phyloP scores from a whole-genome alignment of 2,797 vertebrate genomes.

The Remorina albescens region DNA sequence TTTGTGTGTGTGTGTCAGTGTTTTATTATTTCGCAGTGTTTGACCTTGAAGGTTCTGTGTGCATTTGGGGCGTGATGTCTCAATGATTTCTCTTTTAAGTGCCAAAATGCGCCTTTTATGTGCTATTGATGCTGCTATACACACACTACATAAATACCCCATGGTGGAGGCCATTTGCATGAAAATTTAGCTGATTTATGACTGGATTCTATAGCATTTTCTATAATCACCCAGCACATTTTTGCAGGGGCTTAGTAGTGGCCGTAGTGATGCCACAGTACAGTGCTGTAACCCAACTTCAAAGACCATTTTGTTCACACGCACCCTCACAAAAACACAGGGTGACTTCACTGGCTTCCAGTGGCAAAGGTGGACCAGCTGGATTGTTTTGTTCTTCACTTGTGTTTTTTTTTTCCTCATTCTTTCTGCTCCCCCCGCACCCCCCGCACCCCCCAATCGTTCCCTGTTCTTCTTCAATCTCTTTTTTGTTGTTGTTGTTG shows the following conservation, averaged over 20 bases:
- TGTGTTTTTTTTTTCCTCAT: slow-evolving; percentile 62
- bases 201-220: slow-evolving; percentile 82
- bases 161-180: slow-evolving; percentile 80
- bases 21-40: slow-evolving; percentile 80
- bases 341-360: slow-evolving; percentile 81
- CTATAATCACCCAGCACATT: slow-evolving; percentile 84
- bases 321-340: slow-evolving; percentile 81
- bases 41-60: slow-evolving; percentile 82
- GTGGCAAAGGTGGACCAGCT: slow-evolving; percentile 86
- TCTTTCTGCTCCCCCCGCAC: slow-evolving; percentile 45
- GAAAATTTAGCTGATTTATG: slow-evolving; percentile 87
- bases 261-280: slow-evolving; percentile 86
- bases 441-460: slow-evolving; percentile 64
- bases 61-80: slow-evolving; percentile 76
- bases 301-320: slow-evolving; percentile 85
- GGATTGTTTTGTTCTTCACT: slow-evolving; percentile 81
- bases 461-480: slow-evolving; percentile 57
- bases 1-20: slow-evolving; percentile 73
- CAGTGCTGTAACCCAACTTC: slow-evolving; percentile 84
- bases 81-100: slow-evolving; percentile 79
- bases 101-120: slow-evolving; percentile 80
- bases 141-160: slow-evolving; percentile 78
- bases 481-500: no score
- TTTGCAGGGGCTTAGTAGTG: slow-evolving; percentile 86
- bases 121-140: slow-evolving; percentile 74